Percentiles rank a stretch among this genome's conserved stretches.
These are phyloP conservation scores for Linyphia triangularis DNA, from an alignment of 2,888 invertebrate species.

Conservation along the genomic window DNA sequence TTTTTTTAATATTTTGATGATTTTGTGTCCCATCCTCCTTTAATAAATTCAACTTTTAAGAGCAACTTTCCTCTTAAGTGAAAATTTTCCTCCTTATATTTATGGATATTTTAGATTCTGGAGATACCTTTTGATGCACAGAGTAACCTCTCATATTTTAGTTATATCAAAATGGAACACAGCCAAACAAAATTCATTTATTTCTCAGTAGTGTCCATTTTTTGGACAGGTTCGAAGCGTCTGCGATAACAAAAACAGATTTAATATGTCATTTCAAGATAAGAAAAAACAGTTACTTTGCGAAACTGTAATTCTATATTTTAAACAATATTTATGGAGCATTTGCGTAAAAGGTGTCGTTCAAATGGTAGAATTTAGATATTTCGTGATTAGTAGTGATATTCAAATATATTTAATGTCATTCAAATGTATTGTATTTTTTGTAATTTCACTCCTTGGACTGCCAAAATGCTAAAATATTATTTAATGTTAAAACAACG, in stretches of 20 bases:
- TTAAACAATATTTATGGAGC: neutral
- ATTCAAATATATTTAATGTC: too few species aligned
- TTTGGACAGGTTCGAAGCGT: constrained; percentile 1
- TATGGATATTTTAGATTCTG: neutral
- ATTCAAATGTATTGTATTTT: too few species aligned
- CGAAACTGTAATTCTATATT: neutral
- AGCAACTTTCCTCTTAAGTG: too few species aligned
- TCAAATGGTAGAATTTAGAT: too few species aligned
- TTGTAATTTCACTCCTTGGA: too few species aligned
- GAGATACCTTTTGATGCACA: neutral
- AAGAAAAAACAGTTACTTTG: neutral
- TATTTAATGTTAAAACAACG: too few species aligned
- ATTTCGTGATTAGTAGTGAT: too few species aligned
- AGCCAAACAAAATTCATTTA: constrained; percentile 21
- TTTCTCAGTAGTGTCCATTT: constrained; percentile 1
- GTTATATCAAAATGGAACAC: constrained; percentile 31
- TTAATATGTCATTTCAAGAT: constrained; percentile 27
- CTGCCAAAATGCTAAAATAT: too few species aligned
- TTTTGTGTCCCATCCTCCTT: too few species aligned
- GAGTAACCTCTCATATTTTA: constrained; percentile 2
- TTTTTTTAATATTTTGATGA: too few species aligned
- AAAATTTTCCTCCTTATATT: neutral
- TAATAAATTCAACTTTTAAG: too few species aligned
- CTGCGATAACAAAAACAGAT: constrained; percentile 23
- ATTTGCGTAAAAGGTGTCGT: neutral